These are phyloP conservation scores for Caenorhabditis angaria DNA, from an alignment of 2,888 invertebrate genomes.

Conservation along the genomic window DNA sequence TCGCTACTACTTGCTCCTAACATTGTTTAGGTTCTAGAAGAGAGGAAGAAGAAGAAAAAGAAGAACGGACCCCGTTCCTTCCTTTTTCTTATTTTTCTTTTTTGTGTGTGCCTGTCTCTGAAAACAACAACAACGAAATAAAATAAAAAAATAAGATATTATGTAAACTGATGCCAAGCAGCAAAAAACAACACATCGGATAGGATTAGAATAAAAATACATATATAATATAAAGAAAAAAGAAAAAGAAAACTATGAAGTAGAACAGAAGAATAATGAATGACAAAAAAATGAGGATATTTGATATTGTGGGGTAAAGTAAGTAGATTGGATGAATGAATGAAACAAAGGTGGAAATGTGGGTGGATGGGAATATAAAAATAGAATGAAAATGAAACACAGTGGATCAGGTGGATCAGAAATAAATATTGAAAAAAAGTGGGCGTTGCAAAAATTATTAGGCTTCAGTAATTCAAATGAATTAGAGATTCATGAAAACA, in stretches of 20 bases:
- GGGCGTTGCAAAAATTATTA: too few relatives aligned
- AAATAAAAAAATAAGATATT: slow-evolving; percentile 6
- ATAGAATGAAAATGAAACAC: too few relatives aligned
- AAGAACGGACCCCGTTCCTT: background rate
- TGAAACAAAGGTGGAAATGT: too few relatives aligned
- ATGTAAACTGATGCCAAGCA: slow-evolving; percentile 3
- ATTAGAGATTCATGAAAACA: too few relatives aligned
- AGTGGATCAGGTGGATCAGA: too few relatives aligned
- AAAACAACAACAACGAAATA: slow-evolving; percentile 1
- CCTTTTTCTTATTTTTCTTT: background rate
- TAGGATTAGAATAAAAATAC: slow-evolving; percentile 11
- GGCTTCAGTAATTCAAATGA: too few relatives aligned
- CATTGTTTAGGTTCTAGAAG: slow-evolving; percentile 56
- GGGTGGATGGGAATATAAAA: too few relatives aligned
- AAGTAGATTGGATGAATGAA: too few relatives aligned
- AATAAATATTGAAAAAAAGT: too few relatives aligned
- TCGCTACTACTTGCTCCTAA: slow-evolving; percentile 73
- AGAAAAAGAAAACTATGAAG: background rate
- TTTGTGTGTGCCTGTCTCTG: background rate
- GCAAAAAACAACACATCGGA: slow-evolving; percentile 9
- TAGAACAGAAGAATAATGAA: too few relatives aligned
- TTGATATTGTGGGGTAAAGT: too few relatives aligned
- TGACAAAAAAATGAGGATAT: too few relatives aligned
- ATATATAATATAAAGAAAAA: background rate
- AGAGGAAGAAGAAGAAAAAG: background rate